phyloP scores from a whole-genome alignment of 30 jellyfish, hydroid and myxozoan genomes.

The Phacellophora camtschatica region DNA sequence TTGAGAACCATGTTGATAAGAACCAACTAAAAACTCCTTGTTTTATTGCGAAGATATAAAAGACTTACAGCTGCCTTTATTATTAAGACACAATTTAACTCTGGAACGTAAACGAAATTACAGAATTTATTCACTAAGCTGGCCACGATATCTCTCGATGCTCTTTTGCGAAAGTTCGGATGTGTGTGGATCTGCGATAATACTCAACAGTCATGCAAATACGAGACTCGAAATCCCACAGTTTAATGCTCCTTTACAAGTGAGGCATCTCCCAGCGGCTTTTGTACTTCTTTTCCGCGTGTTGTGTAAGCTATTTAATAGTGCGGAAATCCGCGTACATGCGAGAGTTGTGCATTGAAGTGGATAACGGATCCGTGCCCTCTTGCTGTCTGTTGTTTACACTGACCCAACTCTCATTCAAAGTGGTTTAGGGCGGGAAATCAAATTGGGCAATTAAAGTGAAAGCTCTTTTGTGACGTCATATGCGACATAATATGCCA shows the following conservation, averaged over 20 bases:
- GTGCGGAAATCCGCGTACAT: slow-evolving; percentile 61
- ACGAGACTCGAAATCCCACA: background rate
- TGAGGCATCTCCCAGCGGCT: background rate
- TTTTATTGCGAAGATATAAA: too few relatives aligned
- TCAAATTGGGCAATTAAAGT: slow-evolving; percentile 28
- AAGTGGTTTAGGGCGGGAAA: slow-evolving; percentile 53
- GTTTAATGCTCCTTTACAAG: background rate
- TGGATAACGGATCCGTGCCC: slow-evolving; percentile 53
- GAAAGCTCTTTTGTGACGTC: too few relatives aligned
- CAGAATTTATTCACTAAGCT: background rate
- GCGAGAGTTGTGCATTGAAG: slow-evolving; percentile 12
- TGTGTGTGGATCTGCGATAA: background rate
- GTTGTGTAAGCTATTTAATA: background rate
- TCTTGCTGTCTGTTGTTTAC: background rate
- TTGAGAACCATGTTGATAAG: slow-evolving; percentile 52
- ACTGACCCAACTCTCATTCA: slow-evolving; percentile 12
- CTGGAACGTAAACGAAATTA: slow-evolving; percentile 21
- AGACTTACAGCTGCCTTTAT: slow-evolving; percentile 7
- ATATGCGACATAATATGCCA: too few relatives aligned
- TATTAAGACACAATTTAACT: slow-evolving; percentile 35
- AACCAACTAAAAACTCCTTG: background rate
- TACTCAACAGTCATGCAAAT: background rate
- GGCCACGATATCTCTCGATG: too few relatives aligned
- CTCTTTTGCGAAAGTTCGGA: background rate
- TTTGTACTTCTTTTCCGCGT: background rate